Evolutionary conservation across 2,888 invertebrate genomes (phyloP).

Genomic region (Euplexia lucipara): DNA sequence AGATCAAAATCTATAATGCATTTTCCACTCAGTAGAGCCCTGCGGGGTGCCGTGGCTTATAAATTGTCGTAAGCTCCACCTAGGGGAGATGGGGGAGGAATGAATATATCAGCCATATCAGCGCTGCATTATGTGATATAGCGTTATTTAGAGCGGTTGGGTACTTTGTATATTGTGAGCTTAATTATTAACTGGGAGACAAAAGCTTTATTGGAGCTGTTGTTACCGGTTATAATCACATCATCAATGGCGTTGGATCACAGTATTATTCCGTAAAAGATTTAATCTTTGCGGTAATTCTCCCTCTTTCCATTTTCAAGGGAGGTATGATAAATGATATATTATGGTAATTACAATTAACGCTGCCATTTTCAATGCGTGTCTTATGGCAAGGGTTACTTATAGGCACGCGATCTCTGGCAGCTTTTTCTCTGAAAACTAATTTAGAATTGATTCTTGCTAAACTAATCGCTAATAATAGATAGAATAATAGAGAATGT

Average conservation of each 20-base stretch:
- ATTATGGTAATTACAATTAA: too few relatives aligned
- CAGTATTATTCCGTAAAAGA: too few relatives aligned
- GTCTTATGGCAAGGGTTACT: too few relatives aligned
- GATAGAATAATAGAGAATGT: too few relatives aligned
- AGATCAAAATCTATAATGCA: constrained; percentile 37
- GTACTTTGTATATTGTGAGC: constrained; percentile 7
- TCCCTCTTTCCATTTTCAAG: too few relatives aligned
- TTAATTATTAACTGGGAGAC: background rate
- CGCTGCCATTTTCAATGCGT: too few relatives aligned
- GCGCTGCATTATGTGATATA: constrained; percentile 6
- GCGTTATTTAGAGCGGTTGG: background rate
- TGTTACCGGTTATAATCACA: background rate
- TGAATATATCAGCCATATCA: constrained; percentile 20
- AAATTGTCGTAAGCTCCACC: constrained; percentile 25
- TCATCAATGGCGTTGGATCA: too few relatives aligned
- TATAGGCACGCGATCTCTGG: too few relatives aligned
- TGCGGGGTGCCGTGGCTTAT: background rate
- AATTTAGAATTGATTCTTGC: too few relatives aligned
- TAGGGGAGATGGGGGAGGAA: constrained; percentile 7
- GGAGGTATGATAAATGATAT: too few relatives aligned
- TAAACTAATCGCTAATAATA: too few relatives aligned
- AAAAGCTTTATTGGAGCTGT: constrained; percentile 2
- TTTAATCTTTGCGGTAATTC: background rate
- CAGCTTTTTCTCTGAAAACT: too few relatives aligned
- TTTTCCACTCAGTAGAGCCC: constrained; percentile 21